These are phyloP conservation scores for Percopsis transmontana DNA, from an alignment of 2,113 vertebrate species.

Conservation along the genomic window DNA sequence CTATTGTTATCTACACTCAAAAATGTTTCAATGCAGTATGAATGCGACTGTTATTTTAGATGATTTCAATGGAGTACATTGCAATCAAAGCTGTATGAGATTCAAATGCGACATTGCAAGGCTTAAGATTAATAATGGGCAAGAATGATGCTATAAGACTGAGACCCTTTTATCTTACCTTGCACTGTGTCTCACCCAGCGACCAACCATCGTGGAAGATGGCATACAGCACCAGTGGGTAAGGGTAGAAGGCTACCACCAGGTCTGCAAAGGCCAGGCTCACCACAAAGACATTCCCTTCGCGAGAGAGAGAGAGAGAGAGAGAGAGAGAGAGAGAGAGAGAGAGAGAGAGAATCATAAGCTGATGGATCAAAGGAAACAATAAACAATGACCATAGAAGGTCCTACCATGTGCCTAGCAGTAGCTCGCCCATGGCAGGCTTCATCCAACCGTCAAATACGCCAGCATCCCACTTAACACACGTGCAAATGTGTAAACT, in stretches of 20 bases:
- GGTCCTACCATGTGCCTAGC: neutral
- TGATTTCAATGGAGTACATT: neutral
- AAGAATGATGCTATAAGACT: too few relatives aligned
- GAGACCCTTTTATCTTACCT: slow-evolving; percentile 66
- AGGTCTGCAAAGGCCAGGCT: slow-evolving; percentile 84
- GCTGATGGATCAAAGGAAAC: neutral
- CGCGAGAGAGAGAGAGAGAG: neutral
- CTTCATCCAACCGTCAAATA: neutral
- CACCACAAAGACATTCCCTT: slow-evolving; percentile 85
- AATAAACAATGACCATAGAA: neutral
- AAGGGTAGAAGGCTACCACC: slow-evolving; percentile 84
- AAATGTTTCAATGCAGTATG: too few relatives aligned
- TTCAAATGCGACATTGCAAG: too few relatives aligned
- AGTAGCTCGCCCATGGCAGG: neutral
- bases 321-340: slow-evolving; percentile 9
- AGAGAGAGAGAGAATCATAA: neutral
- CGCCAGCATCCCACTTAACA: neutral
- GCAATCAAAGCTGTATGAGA: neutral
- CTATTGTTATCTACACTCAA: too few relatives aligned
- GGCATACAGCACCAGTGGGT: slow-evolving; percentile 80
- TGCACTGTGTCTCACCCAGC: slow-evolving; percentile 79
- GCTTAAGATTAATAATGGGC: too few relatives aligned
- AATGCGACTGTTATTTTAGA: too few relatives aligned
- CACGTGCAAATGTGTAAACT: neutral
- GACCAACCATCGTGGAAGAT: slow-evolving; percentile 83